Evolutionary conservation across 2,797 vertebrate species (phyloP), one percentile per base, ranked within the genome.

Genomic region (Morus bassanus): DNA sequence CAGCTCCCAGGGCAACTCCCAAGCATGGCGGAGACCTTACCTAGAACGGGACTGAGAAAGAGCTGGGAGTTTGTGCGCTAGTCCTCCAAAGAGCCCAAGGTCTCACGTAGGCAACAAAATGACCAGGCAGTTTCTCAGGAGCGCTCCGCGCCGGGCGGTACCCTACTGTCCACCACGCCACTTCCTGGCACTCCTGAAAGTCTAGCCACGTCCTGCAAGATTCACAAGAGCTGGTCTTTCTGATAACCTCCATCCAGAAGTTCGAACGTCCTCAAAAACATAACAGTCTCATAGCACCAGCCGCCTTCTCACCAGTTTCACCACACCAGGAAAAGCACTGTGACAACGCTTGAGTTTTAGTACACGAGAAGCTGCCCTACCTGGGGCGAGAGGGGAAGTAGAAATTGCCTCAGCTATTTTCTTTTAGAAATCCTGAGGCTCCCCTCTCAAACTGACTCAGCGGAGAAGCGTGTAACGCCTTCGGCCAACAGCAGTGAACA

Each of bases 71-170:
- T 35, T 11, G 24, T 10, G 27, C 2, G 3, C 23, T 9, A 68
- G n/a, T 41, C 48, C 39, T 89, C 48, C 64, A 24, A 28, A 54
- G 23, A 18, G 51, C 51, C 61, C 59, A 27, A 27, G 46, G 12
- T 45, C 51, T 64, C 54, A 4, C 0, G 0, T 0, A 65, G 37
- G 50, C 25, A 53, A 24, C 2, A 19, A 31, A 72, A 50, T 2
- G 0, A 61, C 30, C 56, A 59, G 54, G 68, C 12, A n/a, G 23
- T 3, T 68, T 21, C 73, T 78, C 31, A n/a, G 70, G 33, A 74
- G 35, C 2, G 64, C 43, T 54, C 51, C 7, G 0, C 0, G 4
- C 27, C 2, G 2, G 67, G 72, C 9, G 1, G 56, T 22, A 39
- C 28, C 70, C 48, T 46, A 7, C 10, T 8, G 10, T 16, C 48